Conservation (phyloP, 2,888 invertebrate genomes). For the Phyto melanocephala region DNA sequence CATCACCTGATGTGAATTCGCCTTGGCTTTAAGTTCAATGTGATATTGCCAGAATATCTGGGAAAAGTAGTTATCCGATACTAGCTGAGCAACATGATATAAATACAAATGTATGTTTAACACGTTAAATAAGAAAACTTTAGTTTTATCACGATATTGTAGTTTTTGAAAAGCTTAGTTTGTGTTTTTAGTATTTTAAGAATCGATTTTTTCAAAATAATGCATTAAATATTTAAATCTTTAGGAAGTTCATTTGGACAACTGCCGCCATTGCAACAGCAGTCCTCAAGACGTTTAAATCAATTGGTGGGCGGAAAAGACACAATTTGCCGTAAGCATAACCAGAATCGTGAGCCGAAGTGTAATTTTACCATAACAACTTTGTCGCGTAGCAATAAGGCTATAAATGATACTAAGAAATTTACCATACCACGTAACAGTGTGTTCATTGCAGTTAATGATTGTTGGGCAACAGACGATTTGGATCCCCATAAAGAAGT, state of each 20-base stretch:
- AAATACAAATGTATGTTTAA: no score
- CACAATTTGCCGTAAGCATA: slow-evolving; percentile 61
- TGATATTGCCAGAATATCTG: no score
- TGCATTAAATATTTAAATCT: background rate
- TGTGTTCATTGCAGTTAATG: slow-evolving; percentile 83
- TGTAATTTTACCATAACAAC: slow-evolving; percentile 78
- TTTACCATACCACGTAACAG: slow-evolving; percentile 79
- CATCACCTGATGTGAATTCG: no score
- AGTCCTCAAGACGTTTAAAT: slow-evolving; percentile 60
- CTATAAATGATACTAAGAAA: slow-evolving; percentile 64
- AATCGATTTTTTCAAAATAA: no score
- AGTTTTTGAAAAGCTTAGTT: background rate
- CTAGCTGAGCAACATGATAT: no score
- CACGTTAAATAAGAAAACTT: no score
- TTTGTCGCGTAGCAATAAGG: slow-evolving; percentile 72
- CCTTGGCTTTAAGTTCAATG: no score
- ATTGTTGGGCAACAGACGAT: slow-evolving; percentile 80
- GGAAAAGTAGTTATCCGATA: no score
- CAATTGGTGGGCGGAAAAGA: slow-evolving; percentile 61
- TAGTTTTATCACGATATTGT: no score
- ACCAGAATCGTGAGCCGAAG: slow-evolving; percentile 60
- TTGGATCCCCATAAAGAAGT: slow-evolving; percentile 52
- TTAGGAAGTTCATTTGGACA: slow-evolving; percentile 57
- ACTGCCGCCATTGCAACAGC: slow-evolving; percentile 58
- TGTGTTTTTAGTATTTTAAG: background rate